Evolutionary conservation across 92 coral and sea anemone species (phyloP), one percentile per base, ranked within the genome.

Genomic region (Meandrina meandrites): DNA sequence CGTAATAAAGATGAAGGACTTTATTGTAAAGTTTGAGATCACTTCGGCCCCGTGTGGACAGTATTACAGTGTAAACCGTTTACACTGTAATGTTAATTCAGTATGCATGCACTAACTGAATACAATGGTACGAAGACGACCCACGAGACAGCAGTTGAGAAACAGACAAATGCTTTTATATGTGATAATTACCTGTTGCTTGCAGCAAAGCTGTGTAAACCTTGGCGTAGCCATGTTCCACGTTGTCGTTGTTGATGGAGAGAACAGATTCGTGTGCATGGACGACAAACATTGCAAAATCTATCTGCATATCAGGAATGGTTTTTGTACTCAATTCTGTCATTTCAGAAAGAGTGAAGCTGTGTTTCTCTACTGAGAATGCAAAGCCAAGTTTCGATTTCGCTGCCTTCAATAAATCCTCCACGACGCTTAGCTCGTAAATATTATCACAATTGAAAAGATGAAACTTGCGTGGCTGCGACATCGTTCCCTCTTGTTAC

Each of bases 261-360:
- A 87, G 83, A 42, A 79, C 58, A 2, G 91, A 83, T 72, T 91
- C 93, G 18, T 91, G 79, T n/a, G 93, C 93, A 60, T 91, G 91
- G 14, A 91, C 93, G 35, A 91, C 93, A 74, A 91, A 83, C 66
- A 91, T 86, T 18, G 88, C 90, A 66, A 78, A 91, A 47, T 88
- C 84, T 64, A 88, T 58, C 75, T 82, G 28, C 30, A 80, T 18
- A 40, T 18, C 36, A 13, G 84, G 54, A 31, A 57, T 31, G 32
- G 10, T 13, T 37, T 62, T 69, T 16, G 8, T 37, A 60, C 89
- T 77, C 82, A 90, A 36, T 37, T 79, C 86, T 37, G 78, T 12
- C 84, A 91, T 91, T 62, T 87, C 86, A 45, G 84, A 80, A 53
- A 88, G 69, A 27, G 94, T 73, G 81, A 88, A 91, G 76, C 79